Evolutionary conservation across 1,140 invertebrate genomes (phyloP).

Genomic region (Aporrectodea caliginosa): DNA sequence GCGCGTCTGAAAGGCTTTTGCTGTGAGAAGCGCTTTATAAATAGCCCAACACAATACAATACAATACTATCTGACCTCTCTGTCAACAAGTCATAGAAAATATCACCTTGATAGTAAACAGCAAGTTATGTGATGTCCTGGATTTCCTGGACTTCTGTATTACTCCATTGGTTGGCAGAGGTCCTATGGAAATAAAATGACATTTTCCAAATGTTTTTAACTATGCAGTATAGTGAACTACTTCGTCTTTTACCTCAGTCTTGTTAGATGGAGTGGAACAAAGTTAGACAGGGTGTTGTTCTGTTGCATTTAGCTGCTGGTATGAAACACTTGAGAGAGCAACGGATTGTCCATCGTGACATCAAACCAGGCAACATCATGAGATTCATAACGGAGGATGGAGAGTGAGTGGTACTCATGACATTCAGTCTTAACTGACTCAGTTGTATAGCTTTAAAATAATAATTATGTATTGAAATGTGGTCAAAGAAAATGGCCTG

Average conservation of each 20-base stretch:
- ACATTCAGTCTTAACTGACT: no score
- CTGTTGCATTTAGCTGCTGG: constrained; percentile 55
- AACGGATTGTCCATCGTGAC: constrained; percentile 83
- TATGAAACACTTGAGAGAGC: constrained; percentile 90
- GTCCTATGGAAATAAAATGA: not conserved
- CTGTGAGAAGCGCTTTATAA: no score
- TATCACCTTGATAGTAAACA: no score
- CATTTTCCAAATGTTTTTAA: not conserved
- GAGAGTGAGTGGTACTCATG: constrained; percentile 59
- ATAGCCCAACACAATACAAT: no score
- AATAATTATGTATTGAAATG: no score
- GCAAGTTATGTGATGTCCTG: no score
- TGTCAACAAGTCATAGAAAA: no score
- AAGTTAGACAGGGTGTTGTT: not conserved
- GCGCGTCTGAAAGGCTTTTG: no score
- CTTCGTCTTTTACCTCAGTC: not conserved
- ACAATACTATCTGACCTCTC: no score
- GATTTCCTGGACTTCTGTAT: not conserved
- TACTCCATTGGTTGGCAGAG: not conserved
- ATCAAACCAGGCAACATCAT: constrained; percentile 96
- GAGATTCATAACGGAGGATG: constrained; percentile 92
- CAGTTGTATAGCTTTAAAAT: no score
- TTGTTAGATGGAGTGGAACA: not conserved
- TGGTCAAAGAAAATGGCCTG: no score
- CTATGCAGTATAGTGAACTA: not conserved